Evolutionary conservation across 1,140 invertebrate species (phyloP).

Genomic region (Pygmarrhopalites habei): DNA sequence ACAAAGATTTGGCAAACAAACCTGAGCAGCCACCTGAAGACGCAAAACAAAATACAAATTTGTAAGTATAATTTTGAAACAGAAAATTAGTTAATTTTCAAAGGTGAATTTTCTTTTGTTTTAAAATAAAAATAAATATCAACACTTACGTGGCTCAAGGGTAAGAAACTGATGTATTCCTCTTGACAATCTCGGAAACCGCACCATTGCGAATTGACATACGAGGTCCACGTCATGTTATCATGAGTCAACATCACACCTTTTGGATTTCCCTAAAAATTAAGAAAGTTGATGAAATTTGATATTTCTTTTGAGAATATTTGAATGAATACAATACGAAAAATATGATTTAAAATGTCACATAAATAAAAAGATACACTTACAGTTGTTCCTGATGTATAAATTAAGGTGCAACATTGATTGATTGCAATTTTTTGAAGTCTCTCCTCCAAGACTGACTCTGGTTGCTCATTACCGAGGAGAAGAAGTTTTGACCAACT

Average conservation of each 20-base stretch:
- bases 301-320: too few species aligned
- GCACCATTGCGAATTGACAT: conserved; percentile 43
- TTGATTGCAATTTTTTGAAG: conserved; percentile 68
- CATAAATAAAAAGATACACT: too few species aligned
- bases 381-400: conserved; percentile 87
- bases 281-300: too few species aligned
- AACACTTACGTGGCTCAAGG: conserved; percentile 85
- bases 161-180: conserved; percentile 67
- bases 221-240: conserved; percentile 55
- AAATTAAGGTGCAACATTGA: conserved; percentile 84
- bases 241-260: conserved; percentile 85
- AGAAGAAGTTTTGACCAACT: conserved; percentile 72
- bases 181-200: conserved; percentile 49
- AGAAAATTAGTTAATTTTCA: too few species aligned
- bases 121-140: too few species aligned
- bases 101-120: too few species aligned
- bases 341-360: too few species aligned
- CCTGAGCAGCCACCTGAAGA: too few species aligned
- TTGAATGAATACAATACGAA: too few species aligned
- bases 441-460: conserved; percentile 60
- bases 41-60: too few species aligned
- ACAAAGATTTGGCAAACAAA: too few species aligned
- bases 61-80: too few species aligned
- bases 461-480: conserved; percentile 62
- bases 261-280: conserved; percentile 82